Conservation (phyloP, 1,140 invertebrate species). For the Daktulosphaira vitifoliae region DNA sequence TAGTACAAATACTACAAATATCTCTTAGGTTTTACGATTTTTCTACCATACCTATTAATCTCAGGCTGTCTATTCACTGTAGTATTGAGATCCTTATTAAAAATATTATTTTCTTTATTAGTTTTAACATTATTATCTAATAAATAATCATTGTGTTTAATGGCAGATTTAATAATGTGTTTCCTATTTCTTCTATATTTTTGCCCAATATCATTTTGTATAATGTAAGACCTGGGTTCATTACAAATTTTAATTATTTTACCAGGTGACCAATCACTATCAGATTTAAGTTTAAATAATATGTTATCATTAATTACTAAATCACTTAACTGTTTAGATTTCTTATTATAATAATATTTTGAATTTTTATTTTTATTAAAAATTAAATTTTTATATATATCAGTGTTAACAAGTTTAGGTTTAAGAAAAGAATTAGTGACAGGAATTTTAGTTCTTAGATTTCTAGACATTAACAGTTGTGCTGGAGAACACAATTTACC, state of each 20-base stretch:
- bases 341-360: not conserved
- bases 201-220: not conserved
- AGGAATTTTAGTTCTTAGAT: too few relatives aligned
- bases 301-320: not conserved
- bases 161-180: not conserved
- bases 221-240: not conserved
- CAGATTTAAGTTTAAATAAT: slow-evolving; percentile 6
- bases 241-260: slow-evolving; percentile 4
- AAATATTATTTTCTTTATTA: not conserved
- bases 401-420: too few relatives aligned
- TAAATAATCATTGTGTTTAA: not conserved
- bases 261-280: not conserved
- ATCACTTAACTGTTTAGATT: not conserved
- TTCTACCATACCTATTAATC: too few relatives aligned
- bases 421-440: too few relatives aligned
- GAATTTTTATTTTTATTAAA: not conserved
- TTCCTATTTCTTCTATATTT: slow-evolving; percentile 2
- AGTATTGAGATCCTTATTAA: not conserved
- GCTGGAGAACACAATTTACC: too few relatives aligned
- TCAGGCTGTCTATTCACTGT: too few relatives aligned
- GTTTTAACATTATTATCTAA: not conserved
- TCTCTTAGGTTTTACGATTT: too few relatives aligned
- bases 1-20: too few relatives aligned
- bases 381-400: not conserved
- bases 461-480: too few relatives aligned